Conservation (phyloP, 2,888 invertebrate species). For the Zaprionus lineosus region DNA sequence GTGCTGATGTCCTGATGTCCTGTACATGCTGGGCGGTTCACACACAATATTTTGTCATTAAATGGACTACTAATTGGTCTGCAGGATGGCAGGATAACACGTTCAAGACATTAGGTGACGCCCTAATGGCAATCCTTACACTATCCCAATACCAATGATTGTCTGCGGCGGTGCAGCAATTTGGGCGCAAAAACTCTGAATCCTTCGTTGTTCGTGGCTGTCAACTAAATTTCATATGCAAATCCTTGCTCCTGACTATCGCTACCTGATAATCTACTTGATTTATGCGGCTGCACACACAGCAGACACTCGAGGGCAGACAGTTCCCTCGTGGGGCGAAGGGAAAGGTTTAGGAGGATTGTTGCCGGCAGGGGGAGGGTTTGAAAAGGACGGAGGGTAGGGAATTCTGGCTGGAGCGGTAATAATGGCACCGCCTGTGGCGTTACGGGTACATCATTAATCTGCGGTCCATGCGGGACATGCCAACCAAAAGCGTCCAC, state of each 20-base stretch:
- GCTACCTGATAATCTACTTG: conserved; percentile 74
- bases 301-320: conserved; percentile 11
- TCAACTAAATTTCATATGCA: conserved; percentile 76
- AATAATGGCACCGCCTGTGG: conserved; percentile 44
- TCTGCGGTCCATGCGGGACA: conserved; percentile 70
- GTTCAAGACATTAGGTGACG: conserved; percentile 8
- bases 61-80: conserved; percentile 41
- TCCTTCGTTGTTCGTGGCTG: conserved; percentile 62
- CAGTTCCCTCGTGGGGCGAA: too few species aligned
- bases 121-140: conserved; percentile 10
- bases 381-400: too few species aligned
- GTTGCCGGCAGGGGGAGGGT: too few species aligned
- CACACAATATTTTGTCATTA: conserved; percentile 32
- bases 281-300: conserved; percentile 66
- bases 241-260: conserved; percentile 70
- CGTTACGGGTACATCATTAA: conserved; percentile 65
- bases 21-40: too few species aligned
- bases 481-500: conserved; percentile 13
- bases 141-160: conserved; percentile 4
- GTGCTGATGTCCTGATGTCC: conserved; percentile 10
- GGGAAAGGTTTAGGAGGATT: too few species aligned
- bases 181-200: conserved; percentile 24
- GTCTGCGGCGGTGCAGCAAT: not conserved
- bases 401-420: too few species aligned
- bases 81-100: conserved; percentile 31